Evolutionary conservation across 2,888 invertebrate genomes (phyloP).

Genomic region (Lordiphosa andalusiaca): DNA sequence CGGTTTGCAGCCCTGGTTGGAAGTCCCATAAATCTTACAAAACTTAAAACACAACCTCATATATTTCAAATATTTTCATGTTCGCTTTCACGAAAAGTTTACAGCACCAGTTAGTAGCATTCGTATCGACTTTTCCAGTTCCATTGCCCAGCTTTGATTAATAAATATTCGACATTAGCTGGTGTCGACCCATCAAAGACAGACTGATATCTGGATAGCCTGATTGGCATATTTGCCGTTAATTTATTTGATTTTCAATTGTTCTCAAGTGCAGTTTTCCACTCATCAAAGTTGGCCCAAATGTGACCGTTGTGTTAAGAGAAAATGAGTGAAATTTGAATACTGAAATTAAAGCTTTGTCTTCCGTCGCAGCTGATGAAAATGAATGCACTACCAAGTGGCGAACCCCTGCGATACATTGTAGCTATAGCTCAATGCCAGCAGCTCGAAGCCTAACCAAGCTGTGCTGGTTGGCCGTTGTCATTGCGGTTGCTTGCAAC

Average conservation of each 20-base stretch:
- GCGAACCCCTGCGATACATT: conserved; percentile 11
- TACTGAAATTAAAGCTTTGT: conserved; percentile 5
- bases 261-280: conserved; percentile 13
- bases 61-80: no score
- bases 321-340: conserved; percentile 15
- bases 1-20: no score
- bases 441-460: conserved; percentile 56
- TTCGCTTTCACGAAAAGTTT: no score
- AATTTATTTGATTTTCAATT: conserved; percentile 43
- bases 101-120: no score
- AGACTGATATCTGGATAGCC: conserved; percentile 3
- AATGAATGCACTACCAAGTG: conserved; percentile 39
- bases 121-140: no score
- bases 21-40: no score
- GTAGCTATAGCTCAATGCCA: conserved; percentile 26
- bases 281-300: conserved; percentile 5
- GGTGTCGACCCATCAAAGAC: not conserved
- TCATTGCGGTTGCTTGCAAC: conserved; percentile 46
- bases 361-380: conserved; percentile 4
- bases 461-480: conserved; percentile 58
- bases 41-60: no score
- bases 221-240: conserved; percentile 47
- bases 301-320: conserved; percentile 9
- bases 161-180: conserved; percentile 32
- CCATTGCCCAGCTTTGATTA: conserved; percentile 24